Conservation (phyloP, 2,888 invertebrate species). For the Euphydryas editha region DNA sequence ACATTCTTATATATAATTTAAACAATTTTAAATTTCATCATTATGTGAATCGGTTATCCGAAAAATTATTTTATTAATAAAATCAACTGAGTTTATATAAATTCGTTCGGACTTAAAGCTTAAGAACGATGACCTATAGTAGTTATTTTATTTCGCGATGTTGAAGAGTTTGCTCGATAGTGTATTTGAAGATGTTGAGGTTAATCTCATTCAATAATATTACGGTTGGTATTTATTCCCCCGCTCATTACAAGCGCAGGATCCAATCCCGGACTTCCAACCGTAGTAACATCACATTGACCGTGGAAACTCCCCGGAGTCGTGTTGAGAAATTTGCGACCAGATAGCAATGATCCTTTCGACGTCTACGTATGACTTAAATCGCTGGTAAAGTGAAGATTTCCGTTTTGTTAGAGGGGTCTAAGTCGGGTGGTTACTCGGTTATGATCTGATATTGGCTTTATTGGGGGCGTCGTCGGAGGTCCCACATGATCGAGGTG, state of each 20-base stretch:
- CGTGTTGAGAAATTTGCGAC: slow-evolving; percentile 55
- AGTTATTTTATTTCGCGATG: slow-evolving; percentile 1
- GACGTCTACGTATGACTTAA: slow-evolving; percentile 14
- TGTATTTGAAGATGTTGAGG: slow-evolving; percentile 18
- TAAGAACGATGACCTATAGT: not conserved
- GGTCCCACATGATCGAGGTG: slow-evolving; percentile 47
- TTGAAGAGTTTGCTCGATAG: slow-evolving; percentile 6
- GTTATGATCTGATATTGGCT: slow-evolving; percentile 70
- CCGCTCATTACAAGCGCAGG: slow-evolving; percentile 65
- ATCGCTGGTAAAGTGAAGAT: slow-evolving; percentile 1
- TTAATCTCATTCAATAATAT: slow-evolving; percentile 51
- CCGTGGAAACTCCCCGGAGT: slow-evolving; percentile 61
- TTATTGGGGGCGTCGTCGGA: slow-evolving; percentile 57
- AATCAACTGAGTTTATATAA: not conserved
- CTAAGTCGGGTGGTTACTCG: slow-evolving; percentile 38
- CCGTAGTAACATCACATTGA: slow-evolving; percentile 63
- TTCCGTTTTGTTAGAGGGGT: slow-evolving; percentile 26
- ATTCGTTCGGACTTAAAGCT: too few relatives aligned
- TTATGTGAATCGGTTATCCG: not conserved
- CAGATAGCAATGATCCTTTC: slow-evolving; percentile 49
- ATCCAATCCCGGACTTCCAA: slow-evolving; percentile 63
- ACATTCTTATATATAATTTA: too few relatives aligned
- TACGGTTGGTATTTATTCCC: slow-evolving; percentile 66
- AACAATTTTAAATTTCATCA: not conserved
- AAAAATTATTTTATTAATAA: not conserved